These are phyloP conservation scores for Diachrysia chrysitis DNA, from an alignment of 2,888 invertebrate species.

Conservation along the genomic window DNA sequence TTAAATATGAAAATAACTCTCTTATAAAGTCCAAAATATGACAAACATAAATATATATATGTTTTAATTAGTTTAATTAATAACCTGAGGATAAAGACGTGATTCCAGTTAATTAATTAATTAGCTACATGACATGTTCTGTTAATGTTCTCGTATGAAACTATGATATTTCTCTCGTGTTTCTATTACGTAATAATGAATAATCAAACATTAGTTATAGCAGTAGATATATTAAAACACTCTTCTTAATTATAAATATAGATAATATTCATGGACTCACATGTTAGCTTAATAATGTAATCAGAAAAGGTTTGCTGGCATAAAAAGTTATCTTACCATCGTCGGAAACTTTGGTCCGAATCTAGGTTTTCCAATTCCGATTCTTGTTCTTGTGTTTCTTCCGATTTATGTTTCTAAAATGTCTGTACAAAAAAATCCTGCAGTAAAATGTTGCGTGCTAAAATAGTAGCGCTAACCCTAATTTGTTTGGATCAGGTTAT, in stretches of 20 bases:
- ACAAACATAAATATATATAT: not conserved
- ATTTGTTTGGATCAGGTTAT: too few species aligned
- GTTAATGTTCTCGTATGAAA: not conserved
- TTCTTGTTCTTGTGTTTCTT: too few species aligned
- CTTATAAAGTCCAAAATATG: not conserved
- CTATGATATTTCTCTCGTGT: not conserved
- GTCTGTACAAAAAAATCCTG: too few species aligned
- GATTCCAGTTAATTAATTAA: not conserved
- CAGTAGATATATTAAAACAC: not conserved
- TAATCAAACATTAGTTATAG: not conserved
- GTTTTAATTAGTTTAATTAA: not conserved
- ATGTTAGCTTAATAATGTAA: too few species aligned
- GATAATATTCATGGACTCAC: too few species aligned
- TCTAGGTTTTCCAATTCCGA: too few species aligned
- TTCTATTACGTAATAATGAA: not conserved
- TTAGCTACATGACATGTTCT: not conserved
- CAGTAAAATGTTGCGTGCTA: too few species aligned
- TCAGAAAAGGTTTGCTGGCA: too few species aligned
- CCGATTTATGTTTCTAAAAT: too few species aligned
- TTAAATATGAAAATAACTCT: not conserved
- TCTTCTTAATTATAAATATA: not conserved
- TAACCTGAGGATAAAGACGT: not conserved
- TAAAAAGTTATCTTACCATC: too few species aligned
- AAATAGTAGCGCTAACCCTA: too few species aligned
- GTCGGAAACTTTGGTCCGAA: too few species aligned